Evolutionary conservation across 2,113 vertebrate genomes (phyloP).

Genomic region (Gulo gulo): DNA sequence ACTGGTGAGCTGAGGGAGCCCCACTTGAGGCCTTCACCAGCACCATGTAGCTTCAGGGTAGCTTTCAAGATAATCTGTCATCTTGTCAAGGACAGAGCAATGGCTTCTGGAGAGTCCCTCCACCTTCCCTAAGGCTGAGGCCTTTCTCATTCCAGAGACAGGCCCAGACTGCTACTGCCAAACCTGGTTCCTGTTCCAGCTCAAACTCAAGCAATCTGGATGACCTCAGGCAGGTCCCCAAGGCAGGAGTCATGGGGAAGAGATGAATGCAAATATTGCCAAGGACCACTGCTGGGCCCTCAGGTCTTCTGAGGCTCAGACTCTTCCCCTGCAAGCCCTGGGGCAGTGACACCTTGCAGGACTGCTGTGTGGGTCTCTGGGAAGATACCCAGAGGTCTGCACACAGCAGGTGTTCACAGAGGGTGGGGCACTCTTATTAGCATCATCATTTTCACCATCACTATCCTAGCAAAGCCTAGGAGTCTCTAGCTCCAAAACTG

Average conservation of each 20-base stretch:
- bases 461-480: no score
- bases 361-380: neutral
- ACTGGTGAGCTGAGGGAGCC: neutral
- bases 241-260: accelerated
- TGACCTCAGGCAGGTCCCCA: neutral
- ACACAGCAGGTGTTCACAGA: neutral
- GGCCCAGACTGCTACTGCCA: neutral
- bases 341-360: no score
- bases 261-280: neutral
- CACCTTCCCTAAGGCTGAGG: neutral
- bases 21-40: neutral
- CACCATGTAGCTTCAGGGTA: neutral
- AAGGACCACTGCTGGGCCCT: neutral
- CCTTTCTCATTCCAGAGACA: neutral
- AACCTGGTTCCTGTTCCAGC: neutral
- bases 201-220: neutral
- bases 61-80: neutral
- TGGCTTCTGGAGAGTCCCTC: neutral
- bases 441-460: neutral
- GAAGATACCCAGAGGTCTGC: neutral
- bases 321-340: neutral
- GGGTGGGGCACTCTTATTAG: neutral
- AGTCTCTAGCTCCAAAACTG: neutral
- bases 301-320: neutral
- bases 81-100: neutral